Conservation (phyloP, 2,797 vertebrate genomes). For the Phyllotis vaccarum region DNA sequence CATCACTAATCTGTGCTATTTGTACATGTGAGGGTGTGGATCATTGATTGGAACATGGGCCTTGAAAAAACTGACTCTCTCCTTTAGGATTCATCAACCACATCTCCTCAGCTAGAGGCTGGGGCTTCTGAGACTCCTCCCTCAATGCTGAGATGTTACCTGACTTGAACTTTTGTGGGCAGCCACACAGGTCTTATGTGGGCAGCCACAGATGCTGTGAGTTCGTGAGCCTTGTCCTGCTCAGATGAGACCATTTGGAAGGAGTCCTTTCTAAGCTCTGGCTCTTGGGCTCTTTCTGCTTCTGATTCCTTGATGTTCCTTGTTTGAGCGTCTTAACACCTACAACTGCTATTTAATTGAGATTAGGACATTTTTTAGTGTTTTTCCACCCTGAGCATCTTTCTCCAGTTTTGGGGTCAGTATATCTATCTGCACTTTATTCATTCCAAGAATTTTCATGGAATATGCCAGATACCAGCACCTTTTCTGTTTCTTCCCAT, state of each 20-base stretch:
- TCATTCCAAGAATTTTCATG: slow-evolving; percentile 2
- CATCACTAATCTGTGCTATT: neutral
- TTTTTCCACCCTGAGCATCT: neutral
- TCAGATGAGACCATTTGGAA: neutral
- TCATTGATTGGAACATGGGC: too few relatives aligned
- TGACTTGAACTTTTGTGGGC: neutral
- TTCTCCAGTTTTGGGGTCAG: neutral
- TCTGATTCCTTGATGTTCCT: too few relatives aligned
- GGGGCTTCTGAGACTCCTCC: neutral
- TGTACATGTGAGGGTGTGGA: neutral
- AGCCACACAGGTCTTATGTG: neutral
- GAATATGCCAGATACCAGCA: neutral
- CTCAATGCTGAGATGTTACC: neutral
- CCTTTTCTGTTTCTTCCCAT: neutral
- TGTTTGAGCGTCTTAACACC: neutral
- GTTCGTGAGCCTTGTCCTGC: too few relatives aligned
- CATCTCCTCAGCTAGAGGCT: neutral
- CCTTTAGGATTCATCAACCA: neutral
- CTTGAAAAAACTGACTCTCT: neutral
- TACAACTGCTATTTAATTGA: neutral
- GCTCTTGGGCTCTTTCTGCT: neutral
- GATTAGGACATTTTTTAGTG: neutral
- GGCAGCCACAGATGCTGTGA: neutral
- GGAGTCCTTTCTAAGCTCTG: too few relatives aligned
- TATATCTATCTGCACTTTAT: neutral